Evolutionary conservation across 1,140 invertebrate genomes (phyloP).

Genomic region (Musca vetustissima): DNA sequence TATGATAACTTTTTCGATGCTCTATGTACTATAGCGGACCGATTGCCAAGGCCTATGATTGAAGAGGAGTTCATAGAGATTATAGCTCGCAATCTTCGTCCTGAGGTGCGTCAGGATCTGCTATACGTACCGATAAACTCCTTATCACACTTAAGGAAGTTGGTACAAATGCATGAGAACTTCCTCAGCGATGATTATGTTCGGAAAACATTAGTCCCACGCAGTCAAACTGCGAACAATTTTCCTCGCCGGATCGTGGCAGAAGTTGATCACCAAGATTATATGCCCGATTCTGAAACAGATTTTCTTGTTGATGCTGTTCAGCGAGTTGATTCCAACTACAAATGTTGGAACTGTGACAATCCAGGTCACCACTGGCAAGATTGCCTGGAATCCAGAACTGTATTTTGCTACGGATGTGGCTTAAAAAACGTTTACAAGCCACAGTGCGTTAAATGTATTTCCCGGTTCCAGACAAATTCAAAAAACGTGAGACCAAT

Average conservation of each 20-base stretch:
- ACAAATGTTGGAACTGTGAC: slow-evolving; percentile 18
- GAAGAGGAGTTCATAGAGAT: not conserved
- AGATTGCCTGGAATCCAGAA: not conserved
- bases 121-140: too few species aligned
- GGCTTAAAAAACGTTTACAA: too few species aligned
- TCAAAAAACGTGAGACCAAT: too few species aligned
- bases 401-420: slow-evolving; percentile 14
- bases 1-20: slow-evolving; percentile 7
- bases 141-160: not conserved
- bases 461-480: too few species aligned
- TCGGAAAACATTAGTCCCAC: not conserved
- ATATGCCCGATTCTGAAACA: too few species aligned
- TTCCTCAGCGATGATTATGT: not conserved
- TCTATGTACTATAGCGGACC: not conserved
- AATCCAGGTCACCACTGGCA: slow-evolving; percentile 5
- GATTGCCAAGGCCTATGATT: not conserved
- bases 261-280: too few species aligned
- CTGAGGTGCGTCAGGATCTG: not conserved
- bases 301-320: too few species aligned
- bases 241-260: too few species aligned
- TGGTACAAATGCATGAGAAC: not conserved
- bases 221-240: too few species aligned
- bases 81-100: not conserved
- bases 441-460: too few species aligned
- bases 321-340: not conserved